Conservation (phyloP, 2,113 vertebrate genomes). For the Sinosuthora webbiana region DNA sequence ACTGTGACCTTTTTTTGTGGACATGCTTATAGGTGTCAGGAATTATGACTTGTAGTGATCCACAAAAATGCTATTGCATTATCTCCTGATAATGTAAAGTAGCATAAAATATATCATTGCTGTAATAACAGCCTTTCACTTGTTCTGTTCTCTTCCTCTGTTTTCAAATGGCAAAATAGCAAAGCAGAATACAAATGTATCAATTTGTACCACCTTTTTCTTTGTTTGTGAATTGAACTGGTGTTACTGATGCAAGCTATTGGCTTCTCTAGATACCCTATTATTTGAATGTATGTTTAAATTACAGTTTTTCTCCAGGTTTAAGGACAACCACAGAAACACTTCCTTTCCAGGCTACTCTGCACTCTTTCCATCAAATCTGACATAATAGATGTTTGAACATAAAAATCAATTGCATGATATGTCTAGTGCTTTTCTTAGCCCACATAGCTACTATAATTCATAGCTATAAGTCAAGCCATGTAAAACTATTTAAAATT, state of each 20-base stretch:
- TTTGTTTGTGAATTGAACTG: background rate
- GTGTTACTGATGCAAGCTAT: background rate
- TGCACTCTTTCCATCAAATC: slow-evolving; percentile 47
- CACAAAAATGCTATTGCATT: slow-evolving; percentile 10
- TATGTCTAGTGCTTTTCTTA: slow-evolving; percentile 5
- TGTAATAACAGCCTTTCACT: slow-evolving; percentile 24
- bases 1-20: slow-evolving; percentile 10
- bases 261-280: background rate
- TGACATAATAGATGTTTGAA: slow-evolving; percentile 31
- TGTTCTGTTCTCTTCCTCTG: background rate
- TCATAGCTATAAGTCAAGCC: background rate
- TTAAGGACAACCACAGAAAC: slow-evolving; percentile 1
- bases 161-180: background rate
- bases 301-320: background rate
- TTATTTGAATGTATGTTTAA: background rate
- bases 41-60: slow-evolving; percentile 2
- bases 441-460: background rate
- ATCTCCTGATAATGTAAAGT: background rate
- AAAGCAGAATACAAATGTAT: slow-evolving; percentile 13
- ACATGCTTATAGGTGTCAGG: background rate
- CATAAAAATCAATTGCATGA: slow-evolving; percentile 45
- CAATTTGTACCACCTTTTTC: background rate
- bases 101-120: background rate
- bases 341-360: background rate
- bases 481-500: slow-evolving; percentile 22